phyloP scores from a whole-genome alignment of 2,113 vertebrate species.

The Rissa tridactyla region DNA sequence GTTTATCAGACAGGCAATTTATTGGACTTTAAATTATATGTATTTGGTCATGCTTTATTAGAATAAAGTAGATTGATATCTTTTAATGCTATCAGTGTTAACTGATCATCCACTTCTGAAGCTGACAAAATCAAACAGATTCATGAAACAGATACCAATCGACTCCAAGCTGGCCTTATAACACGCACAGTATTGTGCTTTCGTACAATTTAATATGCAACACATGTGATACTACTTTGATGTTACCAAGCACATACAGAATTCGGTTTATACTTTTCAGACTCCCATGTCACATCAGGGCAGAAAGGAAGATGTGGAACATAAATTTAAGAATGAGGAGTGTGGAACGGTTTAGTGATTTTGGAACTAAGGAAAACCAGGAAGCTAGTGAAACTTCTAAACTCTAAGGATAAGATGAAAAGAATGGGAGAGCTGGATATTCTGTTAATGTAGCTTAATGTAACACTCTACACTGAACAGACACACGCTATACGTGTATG shows the following conservation, averaged over 20 bases:
- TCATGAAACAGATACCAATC: neutral
- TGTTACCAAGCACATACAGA: neutral
- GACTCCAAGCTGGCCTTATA: neutral
- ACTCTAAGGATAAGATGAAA: neutral
- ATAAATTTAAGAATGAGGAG: neutral
- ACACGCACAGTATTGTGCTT: neutral
- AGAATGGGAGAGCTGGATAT: neutral
- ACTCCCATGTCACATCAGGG: neutral
- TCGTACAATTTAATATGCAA: neutral
- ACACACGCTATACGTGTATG: neutral
- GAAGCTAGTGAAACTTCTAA: neutral
- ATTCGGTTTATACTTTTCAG: neutral
- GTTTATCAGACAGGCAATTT: neutral
- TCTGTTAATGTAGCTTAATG: neutral
- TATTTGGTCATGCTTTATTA: neutral
- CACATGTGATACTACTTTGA: neutral
- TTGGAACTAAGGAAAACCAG: neutral
- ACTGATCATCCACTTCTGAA: neutral
- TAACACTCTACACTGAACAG: neutral
- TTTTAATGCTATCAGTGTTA: neutral
- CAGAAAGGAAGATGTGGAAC: neutral
- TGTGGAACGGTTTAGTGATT: fast-evolving
- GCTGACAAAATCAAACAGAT: neutral
- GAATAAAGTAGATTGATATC: neutral
- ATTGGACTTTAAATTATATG: neutral